phyloP scores from a whole-genome alignment of 1,140 invertebrate genomes.

The Chymomyza costata region DNA sequence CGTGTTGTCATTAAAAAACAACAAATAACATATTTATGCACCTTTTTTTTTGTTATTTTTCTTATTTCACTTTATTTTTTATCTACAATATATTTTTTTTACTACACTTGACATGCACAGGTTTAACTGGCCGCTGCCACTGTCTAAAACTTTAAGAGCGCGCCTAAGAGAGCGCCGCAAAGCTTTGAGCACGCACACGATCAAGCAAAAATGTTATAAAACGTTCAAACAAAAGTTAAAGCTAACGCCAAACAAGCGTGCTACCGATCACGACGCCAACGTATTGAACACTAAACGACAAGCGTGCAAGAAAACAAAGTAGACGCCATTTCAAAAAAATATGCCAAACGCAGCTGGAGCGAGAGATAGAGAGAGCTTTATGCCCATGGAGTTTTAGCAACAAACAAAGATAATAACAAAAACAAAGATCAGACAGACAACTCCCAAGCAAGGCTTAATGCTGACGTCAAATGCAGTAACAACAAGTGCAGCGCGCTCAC shows the following conservation, averaged over 20 bases:
- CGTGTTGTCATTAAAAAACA: conserved; percentile 1
- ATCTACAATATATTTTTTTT: conserved; percentile 56
- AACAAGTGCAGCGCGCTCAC: conserved; percentile 28
- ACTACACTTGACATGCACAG: conserved; percentile 47
- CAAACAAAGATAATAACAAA: conserved; percentile 8
- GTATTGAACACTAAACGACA: conserved; percentile 51
- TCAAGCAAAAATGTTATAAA: conserved; percentile 31
- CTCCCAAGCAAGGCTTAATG: conserved; percentile 11
- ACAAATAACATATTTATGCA: conserved; percentile 34
- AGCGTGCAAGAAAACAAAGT: conserved; percentile 14
- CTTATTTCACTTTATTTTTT: conserved; percentile 52
- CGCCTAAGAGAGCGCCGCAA: neutral
- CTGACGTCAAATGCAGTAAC: too few relatives aligned
- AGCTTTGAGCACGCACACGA: conserved; percentile 46
- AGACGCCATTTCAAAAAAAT: conserved; percentile 36
- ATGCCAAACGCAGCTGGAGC: conserved; percentile 17
- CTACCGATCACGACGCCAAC: conserved; percentile 57
- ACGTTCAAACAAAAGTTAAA: conserved; percentile 13
- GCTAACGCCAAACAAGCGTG: conserved; percentile 13
- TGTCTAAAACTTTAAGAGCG: conserved; percentile 7
- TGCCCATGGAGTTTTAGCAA: conserved; percentile 8
- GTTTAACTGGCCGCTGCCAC: conserved; percentile 38
- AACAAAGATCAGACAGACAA: conserved; percentile 20
- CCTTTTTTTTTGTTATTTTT: conserved; percentile 51
- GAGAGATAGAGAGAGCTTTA: conserved; percentile 54